phyloP scores from a whole-genome alignment of 2,113 vertebrate species.

The Syrmaticus mikado region DNA sequence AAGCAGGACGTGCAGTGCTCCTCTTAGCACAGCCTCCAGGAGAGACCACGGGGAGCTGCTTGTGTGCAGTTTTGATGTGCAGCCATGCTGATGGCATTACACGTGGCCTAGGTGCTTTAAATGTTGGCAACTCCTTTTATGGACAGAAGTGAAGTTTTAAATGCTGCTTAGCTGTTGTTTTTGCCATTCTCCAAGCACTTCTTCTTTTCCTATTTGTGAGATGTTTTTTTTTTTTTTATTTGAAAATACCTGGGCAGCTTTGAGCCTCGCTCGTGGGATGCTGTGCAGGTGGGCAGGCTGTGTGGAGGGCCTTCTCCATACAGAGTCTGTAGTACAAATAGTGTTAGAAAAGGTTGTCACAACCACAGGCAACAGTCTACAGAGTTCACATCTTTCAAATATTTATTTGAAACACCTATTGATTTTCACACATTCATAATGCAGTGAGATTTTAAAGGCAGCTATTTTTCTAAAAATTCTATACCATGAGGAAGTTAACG shows the following conservation, averaged over 20 bases:
- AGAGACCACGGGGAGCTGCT: neutral
- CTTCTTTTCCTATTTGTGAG: neutral
- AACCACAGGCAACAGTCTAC: neutral
- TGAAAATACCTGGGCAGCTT: neutral
- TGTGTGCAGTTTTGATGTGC: neutral
- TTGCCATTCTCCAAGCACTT: neutral
- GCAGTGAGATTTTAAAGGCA: slow-evolving; percentile 3
- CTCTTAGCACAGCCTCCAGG: neutral
- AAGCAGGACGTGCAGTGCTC: neutral
- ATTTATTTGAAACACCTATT: slow-evolving; percentile 28
- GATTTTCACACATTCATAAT: slow-evolving; percentile 36
- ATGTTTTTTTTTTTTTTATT: neutral
- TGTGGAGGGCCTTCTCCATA: neutral
- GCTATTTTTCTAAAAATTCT: neutral
- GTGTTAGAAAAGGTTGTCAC: neutral
- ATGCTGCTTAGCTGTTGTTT: neutral
- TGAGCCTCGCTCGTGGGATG: neutral
- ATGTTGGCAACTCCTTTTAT: neutral
- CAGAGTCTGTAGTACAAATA: neutral
- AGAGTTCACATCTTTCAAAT: neutral
- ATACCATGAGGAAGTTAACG: neutral
- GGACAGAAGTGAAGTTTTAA: neutral
- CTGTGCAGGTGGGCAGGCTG: neutral
- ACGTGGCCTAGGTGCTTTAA: neutral
- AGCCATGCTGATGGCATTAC: neutral